A percentile compares a stretch with the other conserved stretches of the same genome.
Conservation (phyloP, 2,888 invertebrate species). For the Poecilobothrus nobilitatus region DNA sequence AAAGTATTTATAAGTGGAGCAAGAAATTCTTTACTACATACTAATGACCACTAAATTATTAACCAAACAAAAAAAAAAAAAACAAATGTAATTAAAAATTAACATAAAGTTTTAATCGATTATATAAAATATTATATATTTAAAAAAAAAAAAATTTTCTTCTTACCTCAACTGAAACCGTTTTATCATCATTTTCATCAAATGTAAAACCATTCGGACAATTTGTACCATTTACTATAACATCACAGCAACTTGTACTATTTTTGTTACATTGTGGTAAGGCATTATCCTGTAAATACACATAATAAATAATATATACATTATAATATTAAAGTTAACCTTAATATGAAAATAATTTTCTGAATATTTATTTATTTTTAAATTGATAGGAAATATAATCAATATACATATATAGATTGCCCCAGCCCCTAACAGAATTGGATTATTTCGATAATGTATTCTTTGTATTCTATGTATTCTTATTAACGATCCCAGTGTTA, state of each 20-base stretch:
- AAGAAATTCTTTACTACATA: conserved; percentile 39
- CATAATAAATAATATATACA: not conserved
- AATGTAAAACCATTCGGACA: conserved; percentile 28
- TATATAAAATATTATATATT: no score
- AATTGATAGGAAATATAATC: no score
- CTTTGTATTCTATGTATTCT: no score
- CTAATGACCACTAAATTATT: conserved; percentile 35
- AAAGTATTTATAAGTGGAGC: conserved; percentile 35
- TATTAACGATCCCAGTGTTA: no score
- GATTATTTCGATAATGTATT: no score
- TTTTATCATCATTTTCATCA: conserved; percentile 28
- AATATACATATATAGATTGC: no score
- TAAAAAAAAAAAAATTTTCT: not conserved
- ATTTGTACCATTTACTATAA: conserved; percentile 24
- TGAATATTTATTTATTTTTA: no score
- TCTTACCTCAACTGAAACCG: conserved; percentile 25
- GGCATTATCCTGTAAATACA: conserved; percentile 16
- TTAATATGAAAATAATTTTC: no score
- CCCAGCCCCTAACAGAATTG: no score
- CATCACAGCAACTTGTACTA: conserved; percentile 16
- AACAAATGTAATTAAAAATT: not conserved
- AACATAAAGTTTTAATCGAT: not conserved
- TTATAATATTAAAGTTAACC: no score
- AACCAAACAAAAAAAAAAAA: conserved; percentile 10
- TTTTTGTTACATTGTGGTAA: not conserved